These are phyloP conservation scores for Notodonta ziczac DNA, from an alignment of 2,888 invertebrate species.

Conservation along the genomic window DNA sequence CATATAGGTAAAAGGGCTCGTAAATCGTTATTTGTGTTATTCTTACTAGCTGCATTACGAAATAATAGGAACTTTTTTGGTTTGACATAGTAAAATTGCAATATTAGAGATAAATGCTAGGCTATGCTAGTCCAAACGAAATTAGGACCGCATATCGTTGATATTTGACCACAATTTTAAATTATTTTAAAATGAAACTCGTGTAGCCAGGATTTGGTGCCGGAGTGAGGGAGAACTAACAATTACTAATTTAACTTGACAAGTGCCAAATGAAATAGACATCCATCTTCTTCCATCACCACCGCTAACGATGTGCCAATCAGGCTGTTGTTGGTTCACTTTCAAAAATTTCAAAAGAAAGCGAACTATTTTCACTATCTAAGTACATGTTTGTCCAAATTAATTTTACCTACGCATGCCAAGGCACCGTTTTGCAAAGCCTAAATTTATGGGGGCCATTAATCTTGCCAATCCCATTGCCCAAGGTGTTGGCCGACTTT, in stretches of 20 bases:
- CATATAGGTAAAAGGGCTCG: background rate
- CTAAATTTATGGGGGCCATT: conserved; percentile 21
- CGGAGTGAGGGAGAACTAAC: background rate
- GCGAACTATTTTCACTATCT: conserved; percentile 4
- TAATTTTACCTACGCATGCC: conserved; percentile 6
- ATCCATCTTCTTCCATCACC: background rate
- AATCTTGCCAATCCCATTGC: conserved; percentile 29
- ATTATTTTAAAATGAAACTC: no score
- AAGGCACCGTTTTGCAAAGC: conserved; percentile 17
- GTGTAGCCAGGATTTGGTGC: no score
- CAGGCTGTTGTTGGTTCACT: background rate
- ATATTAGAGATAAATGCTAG: no score
- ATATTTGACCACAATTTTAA: no score
- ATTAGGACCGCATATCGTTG: no score
- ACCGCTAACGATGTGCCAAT: background rate
- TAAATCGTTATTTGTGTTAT: no score
- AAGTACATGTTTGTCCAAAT: conserved; percentile 1
- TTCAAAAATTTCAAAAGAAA: conserved; percentile 4
- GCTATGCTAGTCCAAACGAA: no score
- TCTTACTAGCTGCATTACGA: no score
- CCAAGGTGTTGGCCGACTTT: conserved; percentile 31
- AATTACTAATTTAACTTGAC: background rate
- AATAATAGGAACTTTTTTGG: no score
- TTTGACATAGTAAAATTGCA: no score
- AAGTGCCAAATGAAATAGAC: background rate